phyloP scores from a whole-genome alignment of 30 jellyfish, hydroid and myxozoan genomes.

The Hydractinia echinata region DNA sequence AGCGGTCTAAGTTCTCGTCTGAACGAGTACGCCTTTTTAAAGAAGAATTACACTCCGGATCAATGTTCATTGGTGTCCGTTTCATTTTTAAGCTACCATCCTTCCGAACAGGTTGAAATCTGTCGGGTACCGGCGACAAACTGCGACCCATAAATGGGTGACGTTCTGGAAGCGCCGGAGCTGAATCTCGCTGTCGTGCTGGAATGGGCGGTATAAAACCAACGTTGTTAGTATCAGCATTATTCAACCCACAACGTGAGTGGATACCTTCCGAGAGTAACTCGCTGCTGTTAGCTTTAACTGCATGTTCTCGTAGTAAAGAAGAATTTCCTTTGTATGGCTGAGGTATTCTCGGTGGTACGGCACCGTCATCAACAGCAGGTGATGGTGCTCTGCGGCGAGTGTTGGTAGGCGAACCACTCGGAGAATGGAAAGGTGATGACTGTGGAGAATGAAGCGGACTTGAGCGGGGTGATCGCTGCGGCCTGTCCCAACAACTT shows the following conservation, averaged over 20 bases:
- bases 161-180: conserved; percentile 7
- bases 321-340: conserved; percentile 33
- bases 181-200: conserved; percentile 13
- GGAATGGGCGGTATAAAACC: conserved; percentile 26
- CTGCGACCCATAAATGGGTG: background rate
- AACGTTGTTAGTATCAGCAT: background rate
- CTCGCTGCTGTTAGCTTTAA: no score
- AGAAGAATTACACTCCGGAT: background rate
- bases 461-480: conserved; percentile 74
- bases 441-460: conserved; percentile 73
- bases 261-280: background rate
- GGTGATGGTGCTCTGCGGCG: conserved; percentile 4
- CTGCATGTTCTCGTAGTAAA: background rate
- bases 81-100: background rate
- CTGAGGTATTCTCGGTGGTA: conserved; percentile 21
- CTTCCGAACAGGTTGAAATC: background rate
- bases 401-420: conserved; percentile 36
- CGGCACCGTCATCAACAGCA: background rate
- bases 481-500: conserved; percentile 40
- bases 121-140: background rate
- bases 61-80: background rate
- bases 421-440: conserved; percentile 55
- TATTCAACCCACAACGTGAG: background rate
- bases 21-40: conserved; percentile 18
- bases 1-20: conserved; percentile 25